phyloP scores from a whole-genome alignment of 2,888 invertebrate genomes.

The Stenoptilia bipunctidactyla region DNA sequence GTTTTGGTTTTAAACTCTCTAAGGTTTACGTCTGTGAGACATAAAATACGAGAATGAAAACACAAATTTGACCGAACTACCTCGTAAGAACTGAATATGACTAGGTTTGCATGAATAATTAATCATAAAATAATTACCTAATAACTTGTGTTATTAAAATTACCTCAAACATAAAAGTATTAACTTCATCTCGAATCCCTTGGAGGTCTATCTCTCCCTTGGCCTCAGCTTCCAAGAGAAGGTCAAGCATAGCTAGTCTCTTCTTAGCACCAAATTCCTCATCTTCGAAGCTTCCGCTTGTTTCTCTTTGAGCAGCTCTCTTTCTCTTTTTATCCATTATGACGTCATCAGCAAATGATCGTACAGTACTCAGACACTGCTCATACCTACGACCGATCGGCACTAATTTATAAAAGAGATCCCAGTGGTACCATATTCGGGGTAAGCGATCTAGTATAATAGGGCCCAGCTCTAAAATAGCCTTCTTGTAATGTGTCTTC shows the following conservation, averaged over 20 bases:
- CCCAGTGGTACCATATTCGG: constrained; percentile 69
- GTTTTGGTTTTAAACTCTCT: no score
- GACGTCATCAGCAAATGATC: constrained; percentile 66
- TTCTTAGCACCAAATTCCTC: constrained; percentile 35
- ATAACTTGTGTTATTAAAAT: no score
- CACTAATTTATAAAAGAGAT: constrained; percentile 57
- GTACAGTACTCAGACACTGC: constrained; percentile 52
- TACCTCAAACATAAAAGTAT: constrained; percentile 80
- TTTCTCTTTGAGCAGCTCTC: constrained; percentile 11
- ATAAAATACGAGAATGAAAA: no score
- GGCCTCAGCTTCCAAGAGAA: constrained; percentile 71
- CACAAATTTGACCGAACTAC: no score
- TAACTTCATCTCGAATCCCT: constrained; percentile 78
- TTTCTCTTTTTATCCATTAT: constrained; percentile 53
- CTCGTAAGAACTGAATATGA: no score
- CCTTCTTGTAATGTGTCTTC: constrained; percentile 57
- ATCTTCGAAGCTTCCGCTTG: constrained; percentile 2
- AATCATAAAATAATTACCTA: no score
- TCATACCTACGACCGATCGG: constrained; percentile 56
- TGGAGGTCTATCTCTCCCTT: constrained; percentile 71
- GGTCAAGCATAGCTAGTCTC: constrained; percentile 75
- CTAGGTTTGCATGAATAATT: no score
- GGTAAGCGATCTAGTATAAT: constrained; percentile 31
- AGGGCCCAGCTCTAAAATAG: constrained; percentile 48
- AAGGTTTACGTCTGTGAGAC: no score